Base-by-base conservation (phyloP, 2,113 vertebrate genomes). In the Ranitomeya imitator region DNA sequence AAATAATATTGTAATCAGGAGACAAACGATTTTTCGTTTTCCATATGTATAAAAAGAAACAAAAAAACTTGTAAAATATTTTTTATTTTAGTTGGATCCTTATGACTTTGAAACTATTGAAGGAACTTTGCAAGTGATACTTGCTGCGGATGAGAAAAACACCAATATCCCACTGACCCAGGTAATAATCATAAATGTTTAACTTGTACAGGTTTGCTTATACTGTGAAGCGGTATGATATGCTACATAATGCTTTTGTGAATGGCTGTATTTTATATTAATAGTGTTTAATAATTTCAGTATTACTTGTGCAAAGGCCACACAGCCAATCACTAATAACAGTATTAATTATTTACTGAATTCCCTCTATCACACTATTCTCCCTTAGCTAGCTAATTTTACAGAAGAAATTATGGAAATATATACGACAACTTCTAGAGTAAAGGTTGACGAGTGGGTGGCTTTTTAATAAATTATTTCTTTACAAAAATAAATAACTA, bases 61-160 rank as follows among this genome's bases (percentile, higher is more conserved):
- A 69, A 12, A 69, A 26, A 26, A 26, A 4, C n/a, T 13, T 69
- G 1, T 74, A 18, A 45, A 31, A 45, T 51, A 52, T 12, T 19
- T 19, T 19, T 52, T 51, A 9, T 88, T 67, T 59, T 94, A 99
- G 98, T 94, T 99, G 91, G 97, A 97, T 91, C 98, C 98, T 2
- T 99, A 99, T 87, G 96, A 97, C 90, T 99, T 99, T 13, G 98
- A 99, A 93, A 95, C 95, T 90, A 96, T 99, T 54, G 97, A 97
- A 91, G 93, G 96, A 52, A 92, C 98, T 88, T 93, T 99, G 85
- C 96, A 94, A 90, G 96, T 97, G 89, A 96, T 99, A 37, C 94
- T 97, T 90, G 95, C 91, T 78, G 95, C 96, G 1, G 96, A 97
- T 87, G 97, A 97, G 73, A 95, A 93, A 84, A 95, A 95, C 85